Evolutionary conservation across 2,888 invertebrate species (phyloP).

Genomic region (Dioctria linearis): DNA sequence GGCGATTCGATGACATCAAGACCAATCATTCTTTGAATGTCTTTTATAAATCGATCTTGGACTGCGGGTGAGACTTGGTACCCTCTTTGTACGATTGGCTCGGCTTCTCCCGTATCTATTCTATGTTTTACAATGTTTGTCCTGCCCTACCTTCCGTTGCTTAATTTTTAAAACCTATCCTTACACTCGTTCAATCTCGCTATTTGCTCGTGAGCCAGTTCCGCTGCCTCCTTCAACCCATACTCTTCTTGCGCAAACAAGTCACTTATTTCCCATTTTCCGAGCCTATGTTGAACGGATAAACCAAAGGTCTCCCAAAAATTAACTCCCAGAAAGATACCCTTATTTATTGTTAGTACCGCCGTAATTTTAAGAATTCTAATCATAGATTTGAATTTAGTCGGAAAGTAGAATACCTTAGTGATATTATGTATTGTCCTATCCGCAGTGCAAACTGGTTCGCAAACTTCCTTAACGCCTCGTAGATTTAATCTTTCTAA

Average conservation of each 20-base stretch:
- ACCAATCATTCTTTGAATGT: conserved; percentile 44
- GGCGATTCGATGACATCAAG: conserved; percentile 42
- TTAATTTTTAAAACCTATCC: neutral
- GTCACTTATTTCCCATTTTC: neutral
- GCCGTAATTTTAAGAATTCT: neutral
- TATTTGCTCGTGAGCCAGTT: neutral
- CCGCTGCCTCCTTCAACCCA: neutral
- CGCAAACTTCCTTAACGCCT: neutral
- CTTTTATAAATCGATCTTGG: conserved; percentile 42
- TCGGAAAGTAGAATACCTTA: neutral
- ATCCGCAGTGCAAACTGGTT: neutral
- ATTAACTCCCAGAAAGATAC: neutral
- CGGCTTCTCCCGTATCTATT: conserved; percentile 50
- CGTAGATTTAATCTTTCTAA: neutral
- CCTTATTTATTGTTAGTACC: neutral
- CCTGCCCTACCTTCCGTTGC: conserved; percentile 40
- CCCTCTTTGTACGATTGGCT: conserved; percentile 44
- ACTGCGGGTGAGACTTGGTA: conserved; percentile 42
- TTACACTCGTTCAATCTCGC: neutral
- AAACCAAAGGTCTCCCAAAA: neutral
- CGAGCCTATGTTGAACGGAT: neutral
- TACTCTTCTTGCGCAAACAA: neutral
- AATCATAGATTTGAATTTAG: no score
- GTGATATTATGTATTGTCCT: neutral
- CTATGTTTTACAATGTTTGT: conserved; percentile 40